These are phyloP conservation scores for Synodontis membranacea DNA, from an alignment of 2,113 vertebrate genomes.

Conservation along the genomic window DNA sequence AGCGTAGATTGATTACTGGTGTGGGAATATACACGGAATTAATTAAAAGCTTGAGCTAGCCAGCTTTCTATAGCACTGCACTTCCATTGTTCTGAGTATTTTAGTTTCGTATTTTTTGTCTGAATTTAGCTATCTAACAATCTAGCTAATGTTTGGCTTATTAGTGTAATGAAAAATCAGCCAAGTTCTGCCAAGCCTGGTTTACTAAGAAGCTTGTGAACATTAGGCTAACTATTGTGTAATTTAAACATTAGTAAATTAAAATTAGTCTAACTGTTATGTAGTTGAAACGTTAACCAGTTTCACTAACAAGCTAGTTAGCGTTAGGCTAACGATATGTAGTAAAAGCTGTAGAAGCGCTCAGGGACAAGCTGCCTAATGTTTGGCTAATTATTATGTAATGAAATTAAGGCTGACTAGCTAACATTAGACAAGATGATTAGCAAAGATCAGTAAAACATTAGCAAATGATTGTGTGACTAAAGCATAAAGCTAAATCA, in stretches of 20 bases:
- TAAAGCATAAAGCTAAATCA: background rate
- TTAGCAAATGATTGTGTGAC: background rate
- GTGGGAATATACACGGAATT: background rate
- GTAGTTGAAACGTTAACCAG: background rate
- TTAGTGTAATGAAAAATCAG: background rate
- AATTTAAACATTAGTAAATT: no score
- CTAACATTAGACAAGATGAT: background rate
- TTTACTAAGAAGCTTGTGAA: background rate
- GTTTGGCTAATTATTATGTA: background rate
- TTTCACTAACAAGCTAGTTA: background rate
- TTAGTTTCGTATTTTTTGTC: no score
- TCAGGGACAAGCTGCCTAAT: background rate
- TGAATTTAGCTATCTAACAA: background rate
- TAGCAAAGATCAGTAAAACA: background rate
- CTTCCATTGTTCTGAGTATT: no score
- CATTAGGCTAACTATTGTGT: background rate
- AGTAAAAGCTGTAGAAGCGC: no score
- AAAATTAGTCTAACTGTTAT: background rate
- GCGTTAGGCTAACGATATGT: background rate
- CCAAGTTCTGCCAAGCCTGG: background rate
- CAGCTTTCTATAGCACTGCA: background rate
- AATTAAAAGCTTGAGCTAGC: background rate
- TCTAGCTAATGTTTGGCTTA: background rate
- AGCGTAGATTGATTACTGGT: background rate
- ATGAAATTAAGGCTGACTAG: background rate